Conservation (phyloP, 2,113 vertebrate genomes). For the Chlorocebus sabaeus region DNA sequence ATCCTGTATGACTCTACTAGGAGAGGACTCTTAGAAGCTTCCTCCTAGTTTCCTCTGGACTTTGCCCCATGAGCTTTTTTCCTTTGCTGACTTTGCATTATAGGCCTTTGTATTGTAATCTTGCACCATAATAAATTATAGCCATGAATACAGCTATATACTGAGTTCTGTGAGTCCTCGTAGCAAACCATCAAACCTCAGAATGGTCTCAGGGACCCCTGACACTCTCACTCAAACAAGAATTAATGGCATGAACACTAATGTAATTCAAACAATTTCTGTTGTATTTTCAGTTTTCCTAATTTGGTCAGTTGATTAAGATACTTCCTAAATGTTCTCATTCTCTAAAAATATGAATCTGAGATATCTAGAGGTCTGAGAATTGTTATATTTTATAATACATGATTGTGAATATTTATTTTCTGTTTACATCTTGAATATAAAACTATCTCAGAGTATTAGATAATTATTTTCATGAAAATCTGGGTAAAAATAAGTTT, state of each 20-base stretch:
- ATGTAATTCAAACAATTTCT: background rate
- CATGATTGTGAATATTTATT: background rate
- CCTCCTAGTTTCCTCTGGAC: background rate
- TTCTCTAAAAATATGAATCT: conserved; percentile 8
- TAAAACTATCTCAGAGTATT: conserved; percentile 21
- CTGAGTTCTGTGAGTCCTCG: background rate
- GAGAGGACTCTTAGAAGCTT: background rate
- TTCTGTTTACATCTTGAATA: background rate
- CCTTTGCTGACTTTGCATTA: background rate
- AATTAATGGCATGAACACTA: background rate
- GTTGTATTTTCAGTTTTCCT: conserved; percentile 24
- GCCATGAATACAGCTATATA: background rate
- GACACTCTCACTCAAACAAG: background rate
- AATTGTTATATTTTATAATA: conserved; percentile 21
- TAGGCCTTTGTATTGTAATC: background rate
- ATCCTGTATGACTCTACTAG: background rate
- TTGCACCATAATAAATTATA: background rate
- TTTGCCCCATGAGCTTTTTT: background rate
- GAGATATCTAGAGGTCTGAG: background rate
- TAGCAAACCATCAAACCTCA: background rate
- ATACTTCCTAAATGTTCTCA: background rate
- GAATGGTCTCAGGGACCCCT: background rate
- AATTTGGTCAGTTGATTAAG: conserved; percentile 19
- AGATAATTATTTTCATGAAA: background rate
- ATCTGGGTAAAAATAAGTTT: background rate